phyloP scores from a whole-genome alignment of 1,140 invertebrate species.

The Odontomachus brunneus region DNA sequence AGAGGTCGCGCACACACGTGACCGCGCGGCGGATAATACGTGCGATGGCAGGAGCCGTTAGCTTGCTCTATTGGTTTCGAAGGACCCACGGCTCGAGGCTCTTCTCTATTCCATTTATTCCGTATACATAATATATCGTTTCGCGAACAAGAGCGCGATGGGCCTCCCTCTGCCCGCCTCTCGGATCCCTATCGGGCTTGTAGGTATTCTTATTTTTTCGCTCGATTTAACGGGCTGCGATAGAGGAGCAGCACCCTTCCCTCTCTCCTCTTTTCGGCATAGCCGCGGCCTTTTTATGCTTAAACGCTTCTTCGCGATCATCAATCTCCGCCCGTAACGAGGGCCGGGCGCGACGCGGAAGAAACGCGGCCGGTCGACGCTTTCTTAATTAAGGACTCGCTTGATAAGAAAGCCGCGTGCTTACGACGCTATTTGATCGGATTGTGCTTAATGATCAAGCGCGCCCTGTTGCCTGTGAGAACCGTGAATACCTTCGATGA shows the following conservation, averaged over 20 bases:
- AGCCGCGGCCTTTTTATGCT: slow-evolving; percentile 37
- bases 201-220: slow-evolving; percentile 78
- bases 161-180: slow-evolving; percentile 23
- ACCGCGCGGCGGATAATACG: slow-evolving; percentile 70
- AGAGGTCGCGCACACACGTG: slow-evolving; percentile 61
- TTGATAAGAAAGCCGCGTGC: slow-evolving; percentile 17
- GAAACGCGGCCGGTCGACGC: slow-evolving; percentile 16
- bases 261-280: slow-evolving; percentile 49
- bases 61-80: slow-evolving; percentile 79
- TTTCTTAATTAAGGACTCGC: slow-evolving; percentile 39
- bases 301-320: slow-evolving; percentile 55
- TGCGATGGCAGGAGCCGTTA: slow-evolving; percentile 72
- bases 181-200: slow-evolving; percentile 59
- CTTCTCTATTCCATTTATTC: slow-evolving; percentile 78
- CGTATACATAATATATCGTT: slow-evolving; percentile 80
- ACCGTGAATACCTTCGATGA: slow-evolving; percentile 19
- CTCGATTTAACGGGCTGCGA: slow-evolving; percentile 76
- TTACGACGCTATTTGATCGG: neutral
- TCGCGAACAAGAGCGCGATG: slow-evolving; percentile 63
- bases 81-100: slow-evolving; percentile 74
- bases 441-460: slow-evolving; percentile 5
- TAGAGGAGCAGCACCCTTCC: slow-evolving; percentile 58
- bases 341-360: slow-evolving; percentile 9
- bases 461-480: neutral
- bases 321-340: slow-evolving; percentile 70